A percentile compares a stretch with the other conserved stretches of the same genome.
These are phyloP conservation scores for Daboia siamensis DNA, from an alignment of 2,113 vertebrate genomes.

Conservation along the genomic window DNA sequence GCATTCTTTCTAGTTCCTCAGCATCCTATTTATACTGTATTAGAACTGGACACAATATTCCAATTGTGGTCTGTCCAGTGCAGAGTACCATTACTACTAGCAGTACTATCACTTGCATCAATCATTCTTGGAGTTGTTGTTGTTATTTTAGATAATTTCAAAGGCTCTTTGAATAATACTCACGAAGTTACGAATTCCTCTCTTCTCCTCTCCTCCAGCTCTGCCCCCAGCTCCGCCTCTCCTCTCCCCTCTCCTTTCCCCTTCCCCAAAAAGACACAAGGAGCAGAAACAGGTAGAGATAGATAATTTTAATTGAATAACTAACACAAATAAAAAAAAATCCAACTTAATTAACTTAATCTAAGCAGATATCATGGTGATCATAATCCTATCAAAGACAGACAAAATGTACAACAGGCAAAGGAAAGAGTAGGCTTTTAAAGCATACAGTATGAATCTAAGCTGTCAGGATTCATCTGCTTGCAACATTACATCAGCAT, in stretches of 20 bases:
- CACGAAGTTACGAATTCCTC: neutral
- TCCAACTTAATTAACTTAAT: neutral
- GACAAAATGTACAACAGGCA: neutral
- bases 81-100: neutral
- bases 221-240: too few species aligned
- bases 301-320: neutral
- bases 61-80: neutral
- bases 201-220: neutral
- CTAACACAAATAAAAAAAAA: neutral
- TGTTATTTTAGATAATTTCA: neutral
- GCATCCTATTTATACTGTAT: neutral
- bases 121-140: neutral
- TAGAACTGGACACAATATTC: neutral
- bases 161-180: neutral
- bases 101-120: neutral
- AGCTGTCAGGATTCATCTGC: neutral
- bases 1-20: neutral
- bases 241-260: neutral
- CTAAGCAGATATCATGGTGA: neutral
- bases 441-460: neutral
- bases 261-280: neutral
- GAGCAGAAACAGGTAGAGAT: neutral
- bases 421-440: neutral
- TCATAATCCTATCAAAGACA: neutral
- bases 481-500: neutral